These are phyloP conservation scores for Xestia rhomboidea DNA, from an alignment of 2,888 invertebrate species.

Conservation along the genomic window DNA sequence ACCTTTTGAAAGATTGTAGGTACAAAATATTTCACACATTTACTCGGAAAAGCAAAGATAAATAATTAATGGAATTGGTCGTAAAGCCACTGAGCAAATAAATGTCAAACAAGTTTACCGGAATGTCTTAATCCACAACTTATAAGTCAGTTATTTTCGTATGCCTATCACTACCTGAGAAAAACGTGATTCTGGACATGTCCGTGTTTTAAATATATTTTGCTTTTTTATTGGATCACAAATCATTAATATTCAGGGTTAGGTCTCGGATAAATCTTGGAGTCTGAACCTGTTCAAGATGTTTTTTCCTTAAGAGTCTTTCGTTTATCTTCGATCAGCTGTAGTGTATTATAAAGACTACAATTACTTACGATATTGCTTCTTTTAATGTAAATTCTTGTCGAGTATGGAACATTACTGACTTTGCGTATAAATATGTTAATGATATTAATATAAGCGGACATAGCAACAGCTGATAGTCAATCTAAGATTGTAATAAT, in stretches of 20 bases:
- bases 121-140: slow-evolving; percentile 43
- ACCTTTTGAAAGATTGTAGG: background rate
- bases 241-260: slow-evolving; percentile 54
- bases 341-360: background rate
- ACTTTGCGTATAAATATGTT: slow-evolving; percentile 5
- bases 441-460: slow-evolving; percentile 9
- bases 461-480: slow-evolving; percentile 8
- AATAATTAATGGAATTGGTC: slow-evolving; percentile 25
- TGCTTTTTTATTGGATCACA: slow-evolving; percentile 46
- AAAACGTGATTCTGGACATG: slow-evolving; percentile 65
- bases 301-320: slow-evolving; percentile 33
- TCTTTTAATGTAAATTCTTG: slow-evolving; percentile 7
- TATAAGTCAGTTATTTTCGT: slow-evolving; percentile 60
- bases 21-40: slow-evolving; percentile 1
- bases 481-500: background rate
- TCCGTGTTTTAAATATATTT: slow-evolving; percentile 54
- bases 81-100: slow-evolving; percentile 42
- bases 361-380: background rate
- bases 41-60: slow-evolving; percentile 37
- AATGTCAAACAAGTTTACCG: slow-evolving; percentile 55
- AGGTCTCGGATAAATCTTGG: slow-evolving; percentile 32
- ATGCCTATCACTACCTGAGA: slow-evolving; percentile 62
- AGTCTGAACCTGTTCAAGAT: slow-evolving; percentile 13
- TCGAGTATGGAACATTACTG: background rate
- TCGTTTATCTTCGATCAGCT: slow-evolving; percentile 20